phyloP scores from a whole-genome alignment of 35 echinoderm and acorn worm species.

The Lytechinus variegatus region DNA sequence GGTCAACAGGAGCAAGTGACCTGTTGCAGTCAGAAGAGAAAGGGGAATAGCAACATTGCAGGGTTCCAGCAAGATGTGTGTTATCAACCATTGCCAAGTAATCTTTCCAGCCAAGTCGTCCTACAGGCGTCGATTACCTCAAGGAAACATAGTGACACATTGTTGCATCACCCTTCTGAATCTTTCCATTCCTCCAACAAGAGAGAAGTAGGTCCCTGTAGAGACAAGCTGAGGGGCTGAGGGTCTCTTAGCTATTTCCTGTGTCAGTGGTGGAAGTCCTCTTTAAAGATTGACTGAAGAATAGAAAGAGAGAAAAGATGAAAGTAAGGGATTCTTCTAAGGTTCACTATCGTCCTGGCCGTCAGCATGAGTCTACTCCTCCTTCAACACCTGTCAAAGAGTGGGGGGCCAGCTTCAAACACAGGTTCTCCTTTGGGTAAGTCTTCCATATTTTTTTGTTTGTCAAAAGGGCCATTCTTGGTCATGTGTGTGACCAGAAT shows the following conservation, averaged over 20 bases:
- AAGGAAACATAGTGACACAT: conserved; percentile 21
- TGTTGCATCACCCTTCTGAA: conserved; percentile 22
- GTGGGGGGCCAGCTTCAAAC: conserved; percentile 46
- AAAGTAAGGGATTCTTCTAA: neutral
- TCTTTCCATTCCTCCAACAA: neutral
- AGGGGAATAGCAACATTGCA: neutral
- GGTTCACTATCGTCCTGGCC: conserved; percentile 34
- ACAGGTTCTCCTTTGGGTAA: conserved; percentile 51
- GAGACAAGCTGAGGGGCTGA: neutral
- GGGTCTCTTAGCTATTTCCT: neutral
- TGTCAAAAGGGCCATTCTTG: too few relatives aligned
- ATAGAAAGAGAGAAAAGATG: conserved; percentile 1
- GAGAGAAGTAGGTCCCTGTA: neutral
- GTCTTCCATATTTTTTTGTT: neutral
- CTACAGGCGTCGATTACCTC: neutral
- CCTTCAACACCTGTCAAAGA: conserved; percentile 16
- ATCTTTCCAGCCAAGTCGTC: neutral
- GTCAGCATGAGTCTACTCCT: conserved; percentile 22
- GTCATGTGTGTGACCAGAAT: too few relatives aligned
- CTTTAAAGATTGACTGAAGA: neutral
- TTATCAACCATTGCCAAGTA: neutral
- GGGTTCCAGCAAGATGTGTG: conserved; percentile 23
- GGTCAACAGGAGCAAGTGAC: neutral
- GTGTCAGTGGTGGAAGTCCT: neutral
- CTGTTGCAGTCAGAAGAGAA: neutral